Conservation (phyloP, 2,888 invertebrate genomes). For the Athrips mouffetella region DNA sequence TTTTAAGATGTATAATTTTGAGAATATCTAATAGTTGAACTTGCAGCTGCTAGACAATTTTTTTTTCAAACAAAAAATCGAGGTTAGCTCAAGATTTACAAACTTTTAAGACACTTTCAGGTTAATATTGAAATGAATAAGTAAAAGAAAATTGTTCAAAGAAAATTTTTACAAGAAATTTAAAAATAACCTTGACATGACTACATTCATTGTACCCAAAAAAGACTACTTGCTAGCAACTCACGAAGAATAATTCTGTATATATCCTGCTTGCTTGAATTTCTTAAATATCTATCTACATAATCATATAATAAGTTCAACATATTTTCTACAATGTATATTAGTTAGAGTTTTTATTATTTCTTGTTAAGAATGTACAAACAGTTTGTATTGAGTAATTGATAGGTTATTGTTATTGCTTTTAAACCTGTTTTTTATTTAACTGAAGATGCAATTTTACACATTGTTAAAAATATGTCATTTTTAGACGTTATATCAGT, state of each 20-base stretch:
- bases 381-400: background rate
- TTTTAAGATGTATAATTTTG: too few relatives aligned
- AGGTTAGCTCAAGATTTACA: too few relatives aligned
- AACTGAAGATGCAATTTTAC: conserved; percentile 21
- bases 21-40: too few relatives aligned
- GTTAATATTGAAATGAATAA: too few relatives aligned
- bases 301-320: conserved; percentile 33
- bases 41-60: too few relatives aligned
- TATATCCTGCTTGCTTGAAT: conserved; percentile 1
- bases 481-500: conserved; percentile 59
- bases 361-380: background rate
- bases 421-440: conserved; percentile 9
- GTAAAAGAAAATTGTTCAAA: too few relatives aligned
- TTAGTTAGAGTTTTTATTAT: conserved; percentile 22
- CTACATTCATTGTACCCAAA: too few relatives aligned
- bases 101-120: too few relatives aligned
- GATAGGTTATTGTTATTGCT: conserved; percentile 10
- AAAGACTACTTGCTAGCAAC: too few relatives aligned
- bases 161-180: too few relatives aligned
- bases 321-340: conserved; percentile 45
- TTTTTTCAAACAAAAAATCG: too few relatives aligned
- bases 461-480: conserved; percentile 48
- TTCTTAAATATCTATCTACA: conserved; percentile 29
- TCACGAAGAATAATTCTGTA: conserved; percentile 49
- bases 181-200: too few relatives aligned